phyloP scores from a whole-genome alignment of 2,888 invertebrate species.

The Mesorhabditis spiculigera region DNA sequence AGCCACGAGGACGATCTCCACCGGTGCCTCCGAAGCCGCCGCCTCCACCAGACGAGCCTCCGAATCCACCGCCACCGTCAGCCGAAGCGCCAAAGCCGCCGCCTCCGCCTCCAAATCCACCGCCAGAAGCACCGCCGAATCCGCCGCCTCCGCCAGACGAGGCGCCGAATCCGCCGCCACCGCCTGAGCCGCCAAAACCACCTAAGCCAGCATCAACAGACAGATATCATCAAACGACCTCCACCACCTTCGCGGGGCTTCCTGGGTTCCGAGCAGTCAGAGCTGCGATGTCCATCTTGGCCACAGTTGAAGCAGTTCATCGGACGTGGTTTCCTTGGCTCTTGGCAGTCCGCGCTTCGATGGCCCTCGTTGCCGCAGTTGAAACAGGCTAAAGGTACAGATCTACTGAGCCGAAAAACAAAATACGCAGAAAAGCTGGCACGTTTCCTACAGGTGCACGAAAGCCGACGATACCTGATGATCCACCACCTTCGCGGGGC shows the following conservation, averaged over 20 bases:
- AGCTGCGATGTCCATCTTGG: slow-evolving; percentile 28
- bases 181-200: slow-evolving; percentile 9
- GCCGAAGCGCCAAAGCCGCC: slow-evolving; percentile 3
- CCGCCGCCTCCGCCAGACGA: neutral
- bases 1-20: neutral
- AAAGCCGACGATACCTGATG: neutral
- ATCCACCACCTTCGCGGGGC: slow-evolving; percentile 8
- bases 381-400: slow-evolving; percentile 10
- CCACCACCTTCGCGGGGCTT: slow-evolving; percentile 13
- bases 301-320: slow-evolving; percentile 8
- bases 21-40: slow-evolving; percentile 5
- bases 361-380: slow-evolving; percentile 21
- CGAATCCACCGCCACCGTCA: neutral
- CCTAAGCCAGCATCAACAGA: neutral
- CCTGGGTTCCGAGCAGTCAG: slow-evolving; percentile 26
- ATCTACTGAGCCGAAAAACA: too few relatives aligned
- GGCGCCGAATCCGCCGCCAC: slow-evolving; percentile 11
- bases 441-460: neutral
- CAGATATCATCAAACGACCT: neutral
- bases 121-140: neutral
- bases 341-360: slow-evolving; percentile 11
- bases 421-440: too few relatives aligned
- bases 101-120: neutral
- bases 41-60: neutral
- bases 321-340: slow-evolving; percentile 18